These are phyloP conservation scores for Drosophila leontia DNA, from an alignment of 1,140 invertebrate species.

Conservation along the genomic window DNA sequence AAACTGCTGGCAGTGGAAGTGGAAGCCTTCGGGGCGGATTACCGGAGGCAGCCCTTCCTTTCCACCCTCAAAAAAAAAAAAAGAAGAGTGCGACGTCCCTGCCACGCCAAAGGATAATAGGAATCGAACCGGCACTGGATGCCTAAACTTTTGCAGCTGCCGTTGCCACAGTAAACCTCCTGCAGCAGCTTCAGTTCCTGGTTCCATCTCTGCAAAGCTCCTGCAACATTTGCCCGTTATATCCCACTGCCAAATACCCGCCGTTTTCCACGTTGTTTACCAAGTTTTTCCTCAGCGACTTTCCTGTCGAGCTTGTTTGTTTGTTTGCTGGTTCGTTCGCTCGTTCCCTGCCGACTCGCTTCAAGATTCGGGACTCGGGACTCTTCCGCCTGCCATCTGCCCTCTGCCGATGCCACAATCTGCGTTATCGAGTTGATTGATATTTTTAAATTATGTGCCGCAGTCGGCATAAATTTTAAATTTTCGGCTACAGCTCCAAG, in stretches of 20 bases:
- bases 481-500: slow-evolving; percentile 54
- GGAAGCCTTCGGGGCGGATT: slow-evolving; percentile 23
- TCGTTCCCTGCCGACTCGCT: not conserved
- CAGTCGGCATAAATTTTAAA: slow-evolving; percentile 81
- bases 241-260: slow-evolving; percentile 14
- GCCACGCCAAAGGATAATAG: slow-evolving; percentile 63
- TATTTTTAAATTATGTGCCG: slow-evolving; percentile 83
- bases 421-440: slow-evolving; percentile 82
- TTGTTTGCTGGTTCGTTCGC: slow-evolving; percentile 36
- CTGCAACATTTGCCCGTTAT: slow-evolving; percentile 56
- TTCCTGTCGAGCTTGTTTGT: slow-evolving; percentile 57
- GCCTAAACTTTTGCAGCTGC: slow-evolving; percentile 66
- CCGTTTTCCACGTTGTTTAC: slow-evolving; percentile 64
- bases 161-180: slow-evolving; percentile 13
- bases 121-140: slow-evolving; percentile 67
- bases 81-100: slow-evolving; percentile 25
- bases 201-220: slow-evolving; percentile 28
- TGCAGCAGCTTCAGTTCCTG: slow-evolving; percentile 11
- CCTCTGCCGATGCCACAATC: slow-evolving; percentile 46
- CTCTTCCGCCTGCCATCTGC: not conserved
- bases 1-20: slow-evolving; percentile 26
- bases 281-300: slow-evolving; percentile 71
- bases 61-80: slow-evolving; percentile 17
- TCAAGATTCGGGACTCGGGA: not conserved
- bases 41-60: slow-evolving; percentile 16